Evolutionary conservation across 2,113 vertebrate genomes (phyloP), one percentile per base, ranked within the genome.

Genomic region (Octodon degus): DNA sequence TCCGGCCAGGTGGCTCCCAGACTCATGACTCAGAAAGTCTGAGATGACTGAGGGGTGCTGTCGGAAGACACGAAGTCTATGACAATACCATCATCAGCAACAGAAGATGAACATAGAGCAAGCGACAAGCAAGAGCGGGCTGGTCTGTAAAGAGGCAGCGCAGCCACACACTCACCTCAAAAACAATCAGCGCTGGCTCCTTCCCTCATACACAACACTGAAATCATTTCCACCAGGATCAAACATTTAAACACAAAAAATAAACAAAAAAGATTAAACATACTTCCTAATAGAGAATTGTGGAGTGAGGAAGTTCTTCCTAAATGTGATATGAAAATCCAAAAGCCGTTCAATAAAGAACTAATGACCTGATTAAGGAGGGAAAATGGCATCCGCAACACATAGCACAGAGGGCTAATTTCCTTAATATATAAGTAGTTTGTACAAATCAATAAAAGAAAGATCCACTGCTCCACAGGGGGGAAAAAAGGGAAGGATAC

Each of bases 231-330:
- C 74, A 94, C 58, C 62, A 17, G n/a, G 20, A 27, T 27, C 25
- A 91, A 95, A 96, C 27, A 60, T 67, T 93, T 40, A 74, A 80
- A 87, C 79, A 84, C 76, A 13, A 93, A 87, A 96, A 86, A 30
- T 43, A 91, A 80, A 79, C 58, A 25, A 53, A 60, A 91, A 79
- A 32, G 30, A 90, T 17, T 74, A 86, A 86, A 89, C 6, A 40
- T 1, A 5, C 6, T 79, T 92, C 74, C 83, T 79, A 67, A 25
- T 55, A 77, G 1, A 34, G 72, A 74, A 88, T n/a, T 77, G 63
- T 16, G 65, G 43, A 70, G 14, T 13, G 2, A 90, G 19, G 20
- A 86, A 83, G 34, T 17, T 40, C 25, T 89, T 77, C 40, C 86
- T 80, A 68, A 77, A 27, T 32, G 9, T 47, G 43, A 62, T 6